Percentiles rank a stretch among this genome's conserved stretches.
phyloP scores from a whole-genome alignment of 2,113 vertebrate genomes.

The Nasalis larvatus region DNA sequence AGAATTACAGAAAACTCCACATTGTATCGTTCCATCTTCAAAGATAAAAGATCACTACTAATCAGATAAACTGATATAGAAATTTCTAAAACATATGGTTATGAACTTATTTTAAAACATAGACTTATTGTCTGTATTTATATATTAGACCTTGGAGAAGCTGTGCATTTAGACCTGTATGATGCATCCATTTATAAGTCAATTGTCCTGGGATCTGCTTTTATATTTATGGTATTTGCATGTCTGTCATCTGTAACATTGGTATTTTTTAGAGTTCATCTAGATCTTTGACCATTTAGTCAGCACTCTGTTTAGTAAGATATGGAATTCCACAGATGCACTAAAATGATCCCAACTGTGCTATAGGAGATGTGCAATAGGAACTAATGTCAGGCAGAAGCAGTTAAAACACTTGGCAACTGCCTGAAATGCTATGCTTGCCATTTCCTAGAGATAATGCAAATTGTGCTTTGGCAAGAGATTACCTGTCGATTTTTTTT shows the following conservation, averaged over 20 bases:
- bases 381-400: conserved; percentile 17
- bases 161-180: not conserved
- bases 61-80: not conserved
- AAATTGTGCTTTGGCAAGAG: not conserved
- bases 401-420: conserved; percentile 35
- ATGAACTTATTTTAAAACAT: not conserved
- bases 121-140: not conserved
- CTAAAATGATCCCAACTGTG: not conserved
- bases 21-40: not conserved
- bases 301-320: conserved; percentile 42
- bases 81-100: not conserved
- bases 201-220: conserved; percentile 40
- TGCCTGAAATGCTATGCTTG: not conserved
- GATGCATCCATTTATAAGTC: not conserved
- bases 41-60: not conserved
- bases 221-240: not conserved
- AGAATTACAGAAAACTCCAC: not conserved
- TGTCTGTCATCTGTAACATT: not conserved
- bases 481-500: not conserved
- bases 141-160: not conserved
- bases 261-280: not conserved
- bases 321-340: conserved; percentile 7
- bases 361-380: not conserved
- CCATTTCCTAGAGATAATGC: conserved; percentile 2
- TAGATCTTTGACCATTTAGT: conserved; percentile 18